Conservation (phyloP, 2,888 invertebrate species). For the Xylophagus ater region DNA sequence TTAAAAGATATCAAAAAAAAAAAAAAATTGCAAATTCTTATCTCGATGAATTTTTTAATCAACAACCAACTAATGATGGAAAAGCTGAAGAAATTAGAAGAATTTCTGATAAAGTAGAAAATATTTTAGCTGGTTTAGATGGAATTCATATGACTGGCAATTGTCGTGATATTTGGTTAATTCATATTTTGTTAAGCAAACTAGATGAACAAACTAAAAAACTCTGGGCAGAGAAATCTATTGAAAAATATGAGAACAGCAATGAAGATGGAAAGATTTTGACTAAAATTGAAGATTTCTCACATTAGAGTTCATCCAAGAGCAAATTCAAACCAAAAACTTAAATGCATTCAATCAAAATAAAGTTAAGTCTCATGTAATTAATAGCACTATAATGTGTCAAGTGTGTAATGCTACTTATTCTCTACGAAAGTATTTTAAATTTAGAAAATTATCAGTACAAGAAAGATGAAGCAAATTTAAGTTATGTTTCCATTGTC, state of each 20-base stretch:
- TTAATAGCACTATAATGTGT: too few relatives aligned
- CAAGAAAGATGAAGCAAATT: background rate
- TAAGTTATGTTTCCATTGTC: background rate
- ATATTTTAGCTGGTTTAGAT: background rate
- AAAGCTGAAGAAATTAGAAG: background rate
- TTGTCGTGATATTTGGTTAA: background rate
- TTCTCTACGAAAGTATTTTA: too few relatives aligned
- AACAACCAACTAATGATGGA: background rate
- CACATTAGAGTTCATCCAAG: background rate
- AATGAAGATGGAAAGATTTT: background rate
- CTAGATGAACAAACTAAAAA: too few relatives aligned
- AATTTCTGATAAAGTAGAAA: background rate
- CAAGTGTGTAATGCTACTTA: background rate
- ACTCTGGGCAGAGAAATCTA: too few relatives aligned
- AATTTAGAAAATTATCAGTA: background rate
- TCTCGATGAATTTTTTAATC: too few relatives aligned
- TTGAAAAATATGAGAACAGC: too few relatives aligned
- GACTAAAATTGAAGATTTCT: background rate
- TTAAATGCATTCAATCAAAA: background rate
- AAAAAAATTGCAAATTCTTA: too few relatives aligned
- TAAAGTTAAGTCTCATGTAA: too few relatives aligned
- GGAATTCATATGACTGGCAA: too few relatives aligned
- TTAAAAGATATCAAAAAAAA: too few relatives aligned
- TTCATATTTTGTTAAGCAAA: background rate
- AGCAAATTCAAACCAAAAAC: background rate